Conservation (phyloP, 2,888 invertebrate species). For the Meloe dianella region DNA sequence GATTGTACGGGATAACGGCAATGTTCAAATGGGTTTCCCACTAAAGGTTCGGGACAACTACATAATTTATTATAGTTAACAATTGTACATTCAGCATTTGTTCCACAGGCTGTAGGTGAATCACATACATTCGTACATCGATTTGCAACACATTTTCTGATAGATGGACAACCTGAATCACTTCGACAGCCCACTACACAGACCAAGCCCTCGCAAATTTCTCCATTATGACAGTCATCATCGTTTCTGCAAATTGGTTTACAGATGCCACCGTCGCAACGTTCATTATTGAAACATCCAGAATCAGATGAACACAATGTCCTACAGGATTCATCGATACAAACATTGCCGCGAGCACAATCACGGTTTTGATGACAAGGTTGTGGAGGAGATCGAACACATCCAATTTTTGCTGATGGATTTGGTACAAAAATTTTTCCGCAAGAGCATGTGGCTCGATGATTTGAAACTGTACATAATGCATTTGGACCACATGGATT, state of each 20-base stretch:
- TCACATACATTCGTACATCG: constrained; percentile 80
- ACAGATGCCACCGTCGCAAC: constrained; percentile 80
- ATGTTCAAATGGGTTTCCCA: constrained; percentile 76
- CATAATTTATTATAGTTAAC: constrained; percentile 77
- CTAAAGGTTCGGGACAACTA: constrained; percentile 71
- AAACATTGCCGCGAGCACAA: constrained; percentile 74
- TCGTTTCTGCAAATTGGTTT: constrained; percentile 83
- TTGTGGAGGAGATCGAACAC: constrained; percentile 78
- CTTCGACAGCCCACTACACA: constrained; percentile 84
- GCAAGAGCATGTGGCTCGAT: constrained; percentile 83
- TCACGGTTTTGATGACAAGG: constrained; percentile 80
- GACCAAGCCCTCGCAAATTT: constrained; percentile 82
- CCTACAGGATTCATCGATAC: constrained; percentile 76
- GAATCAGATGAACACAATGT: constrained; percentile 77
- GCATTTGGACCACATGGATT: constrained; percentile 88
- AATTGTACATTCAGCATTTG: constrained; percentile 77
- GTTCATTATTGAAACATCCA: constrained; percentile 83
- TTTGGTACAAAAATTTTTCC: constrained; percentile 81
- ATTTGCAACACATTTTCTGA: constrained; percentile 77
- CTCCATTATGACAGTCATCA: constrained; percentile 85
- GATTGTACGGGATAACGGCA: constrained; percentile 73
- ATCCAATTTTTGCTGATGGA: constrained; percentile 87
- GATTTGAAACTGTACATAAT: constrained; percentile 78
- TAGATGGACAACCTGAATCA: constrained; percentile 75
- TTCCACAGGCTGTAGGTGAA: constrained; percentile 80